These are phyloP conservation scores for Chaetogeoica ovagalla DNA, from an alignment of 2,888 invertebrate genomes.

Conservation along the genomic window DNA sequence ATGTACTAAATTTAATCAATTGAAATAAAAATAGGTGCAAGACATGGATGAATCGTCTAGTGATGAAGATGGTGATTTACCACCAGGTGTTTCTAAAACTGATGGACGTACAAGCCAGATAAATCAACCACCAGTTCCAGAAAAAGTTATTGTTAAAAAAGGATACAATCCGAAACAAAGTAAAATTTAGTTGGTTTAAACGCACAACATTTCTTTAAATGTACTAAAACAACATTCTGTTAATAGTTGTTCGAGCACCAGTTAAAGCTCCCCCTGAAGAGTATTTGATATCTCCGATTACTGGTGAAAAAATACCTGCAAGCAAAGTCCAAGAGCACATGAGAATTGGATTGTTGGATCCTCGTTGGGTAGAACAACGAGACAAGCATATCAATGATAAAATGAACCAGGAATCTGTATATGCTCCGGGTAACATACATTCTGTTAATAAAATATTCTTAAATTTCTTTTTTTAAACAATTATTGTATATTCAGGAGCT, in stretches of 20 bases:
- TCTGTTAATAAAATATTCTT: neutral
- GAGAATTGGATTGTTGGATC: slow-evolving; percentile 93
- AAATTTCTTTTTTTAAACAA: neutral
- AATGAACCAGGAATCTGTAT: slow-evolving; percentile 85
- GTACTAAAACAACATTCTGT: neutral
- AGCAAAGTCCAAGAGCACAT: slow-evolving; percentile 98
- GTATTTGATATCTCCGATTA: slow-evolving; percentile 96
- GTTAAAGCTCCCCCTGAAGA: slow-evolving; percentile 75
- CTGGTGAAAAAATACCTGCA: slow-evolving; percentile 95
- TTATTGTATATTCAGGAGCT: slow-evolving; percentile 63
- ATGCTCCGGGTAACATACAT: slow-evolving; percentile 65
- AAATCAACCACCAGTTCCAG: slow-evolving; percentile 83
- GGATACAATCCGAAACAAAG: slow-evolving; percentile 94
- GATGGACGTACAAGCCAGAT: slow-evolving; percentile 60
- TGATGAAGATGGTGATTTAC: slow-evolving; percentile 67
- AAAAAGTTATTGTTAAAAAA: slow-evolving; percentile 90
- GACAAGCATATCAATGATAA: slow-evolving; percentile 93
- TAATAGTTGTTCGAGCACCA: slow-evolving; percentile 59
- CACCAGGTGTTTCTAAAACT: slow-evolving; percentile 43
- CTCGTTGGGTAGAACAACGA: slow-evolving; percentile 95
- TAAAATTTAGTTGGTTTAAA: slow-evolving; percentile 56
- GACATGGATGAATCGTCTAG: slow-evolving; percentile 88
- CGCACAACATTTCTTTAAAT: neutral
- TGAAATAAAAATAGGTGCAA: slow-evolving; percentile 66
- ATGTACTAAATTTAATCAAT: neutral